A percentile compares a stretch with the other conserved stretches of the same genome.
Evolutionary conservation across 2,797 vertebrate species (phyloP).

Genomic region (Spinibarbus caldwelli): DNA sequence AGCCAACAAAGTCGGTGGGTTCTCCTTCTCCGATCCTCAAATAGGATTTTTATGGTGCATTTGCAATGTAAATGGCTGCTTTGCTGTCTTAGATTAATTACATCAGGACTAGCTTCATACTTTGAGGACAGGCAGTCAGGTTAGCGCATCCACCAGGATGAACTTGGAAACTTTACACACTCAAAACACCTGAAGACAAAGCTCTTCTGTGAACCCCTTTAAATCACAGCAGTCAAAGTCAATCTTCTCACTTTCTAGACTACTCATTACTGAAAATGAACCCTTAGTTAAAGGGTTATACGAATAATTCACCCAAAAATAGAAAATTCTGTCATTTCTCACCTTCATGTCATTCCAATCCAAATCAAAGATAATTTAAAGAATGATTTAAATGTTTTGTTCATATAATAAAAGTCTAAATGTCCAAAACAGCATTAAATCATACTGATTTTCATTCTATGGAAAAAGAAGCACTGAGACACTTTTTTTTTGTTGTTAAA

Average conservation of each 20-base stretch:
- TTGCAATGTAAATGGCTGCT: conserved; percentile 73
- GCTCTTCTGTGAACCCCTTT: not conserved
- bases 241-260: not conserved
- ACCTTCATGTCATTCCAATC: not conserved
- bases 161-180: not conserved
- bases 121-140: conserved; percentile 39
- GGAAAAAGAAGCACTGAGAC: not conserved
- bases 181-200: conserved; percentile 7
- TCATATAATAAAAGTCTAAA: not conserved
- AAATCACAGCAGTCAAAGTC: not conserved
- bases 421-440: not conserved
- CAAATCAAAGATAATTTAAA: not conserved
- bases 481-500: not conserved
- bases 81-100: conserved; percentile 67
- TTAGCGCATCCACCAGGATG: conserved; percentile 24
- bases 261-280: not conserved
- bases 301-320: not conserved
- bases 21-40: conserved; percentile 36
- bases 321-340: not conserved
- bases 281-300: not conserved
- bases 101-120: conserved; percentile 53
- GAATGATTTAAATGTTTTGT: not conserved
- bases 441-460: not conserved
- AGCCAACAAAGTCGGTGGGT: not conserved
- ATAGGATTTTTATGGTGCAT: conserved; percentile 71